phyloP scores from a whole-genome alignment of 2,888 invertebrate species.

The Aleiodes testaceus region DNA sequence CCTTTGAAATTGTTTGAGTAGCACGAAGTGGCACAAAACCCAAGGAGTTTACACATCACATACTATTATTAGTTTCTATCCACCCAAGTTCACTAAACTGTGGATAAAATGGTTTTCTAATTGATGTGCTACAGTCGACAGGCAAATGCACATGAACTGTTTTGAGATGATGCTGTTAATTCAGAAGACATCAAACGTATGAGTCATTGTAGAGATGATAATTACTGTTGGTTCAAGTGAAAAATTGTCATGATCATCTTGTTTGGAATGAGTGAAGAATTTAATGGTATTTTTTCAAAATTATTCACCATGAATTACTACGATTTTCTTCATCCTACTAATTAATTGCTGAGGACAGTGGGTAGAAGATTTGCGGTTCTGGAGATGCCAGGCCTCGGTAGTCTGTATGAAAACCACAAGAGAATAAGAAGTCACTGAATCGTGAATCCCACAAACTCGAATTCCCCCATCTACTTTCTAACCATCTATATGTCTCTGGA shows the following conservation, averaged over 20 bases:
- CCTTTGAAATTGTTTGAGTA: constrained; percentile 25
- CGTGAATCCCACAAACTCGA: constrained; percentile 28
- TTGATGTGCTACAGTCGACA: neutral
- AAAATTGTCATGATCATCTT: no score
- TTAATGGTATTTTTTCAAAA: neutral
- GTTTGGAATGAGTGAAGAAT: no score
- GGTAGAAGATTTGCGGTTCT: constrained; percentile 37
- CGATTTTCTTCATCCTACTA: constrained; percentile 25
- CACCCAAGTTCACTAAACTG: constrained; percentile 19
- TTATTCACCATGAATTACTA: constrained; percentile 16
- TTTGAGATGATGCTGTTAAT: neutral
- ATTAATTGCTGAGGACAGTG: constrained; percentile 29
- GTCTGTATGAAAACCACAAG: constrained; percentile 5
- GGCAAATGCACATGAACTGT: neutral
- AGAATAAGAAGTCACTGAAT: constrained; percentile 37
- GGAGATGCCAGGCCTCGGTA: constrained; percentile 17
- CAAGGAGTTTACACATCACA: constrained; percentile 3
- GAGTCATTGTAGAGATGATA: no score
- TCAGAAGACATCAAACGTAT: no score
- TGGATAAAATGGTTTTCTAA: constrained; percentile 9
- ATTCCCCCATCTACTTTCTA: constrained; percentile 8
- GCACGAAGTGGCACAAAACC: constrained; percentile 12
- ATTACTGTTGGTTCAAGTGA: no score
- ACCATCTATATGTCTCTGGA: constrained; percentile 11
- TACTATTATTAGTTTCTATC: constrained; percentile 19